These are phyloP conservation scores for Eciton burchellii DNA, from an alignment of 1,140 invertebrate genomes.

Conservation along the genomic window DNA sequence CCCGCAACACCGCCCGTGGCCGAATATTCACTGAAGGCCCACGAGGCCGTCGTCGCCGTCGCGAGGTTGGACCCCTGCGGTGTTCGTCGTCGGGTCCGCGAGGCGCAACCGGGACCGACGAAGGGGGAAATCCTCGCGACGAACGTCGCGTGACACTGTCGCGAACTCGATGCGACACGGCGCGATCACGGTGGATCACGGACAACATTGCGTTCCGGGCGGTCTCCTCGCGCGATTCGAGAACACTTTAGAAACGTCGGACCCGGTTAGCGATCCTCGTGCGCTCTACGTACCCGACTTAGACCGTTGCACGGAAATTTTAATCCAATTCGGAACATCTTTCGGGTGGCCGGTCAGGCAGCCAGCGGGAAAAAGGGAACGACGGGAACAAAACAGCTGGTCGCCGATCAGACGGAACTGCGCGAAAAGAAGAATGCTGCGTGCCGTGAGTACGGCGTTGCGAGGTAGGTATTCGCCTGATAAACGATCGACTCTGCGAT, in stretches of 20 bases:
- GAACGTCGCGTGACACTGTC: conserved; percentile 19
- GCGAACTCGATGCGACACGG: conserved; percentile 10
- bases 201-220: background rate
- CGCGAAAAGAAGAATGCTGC: conserved; percentile 79
- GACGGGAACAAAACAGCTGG: conserved; percentile 81
- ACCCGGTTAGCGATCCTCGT: background rate
- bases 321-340: conserved; percentile 84
- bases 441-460: conserved; percentile 70
- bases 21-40: background rate
- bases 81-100: background rate
- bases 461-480: conserved; percentile 72
- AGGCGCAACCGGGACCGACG: background rate
- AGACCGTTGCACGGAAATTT: conserved; percentile 84
- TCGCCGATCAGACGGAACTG: conserved; percentile 62
- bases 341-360: conserved; percentile 79
- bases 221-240: background rate
- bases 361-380: conserved; percentile 79
- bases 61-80: too few species aligned
- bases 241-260: background rate
- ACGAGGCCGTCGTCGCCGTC: background rate
- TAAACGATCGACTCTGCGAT: background rate
- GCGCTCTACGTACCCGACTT: conserved; percentile 80
- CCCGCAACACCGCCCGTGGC: background rate
- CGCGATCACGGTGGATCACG: background rate
- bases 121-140: background rate